A percentile compares a stretch with the other conserved stretches of the same genome.
phyloP scores from a whole-genome alignment of 2,888 invertebrate species.

The Eretmocerus hayati region DNA sequence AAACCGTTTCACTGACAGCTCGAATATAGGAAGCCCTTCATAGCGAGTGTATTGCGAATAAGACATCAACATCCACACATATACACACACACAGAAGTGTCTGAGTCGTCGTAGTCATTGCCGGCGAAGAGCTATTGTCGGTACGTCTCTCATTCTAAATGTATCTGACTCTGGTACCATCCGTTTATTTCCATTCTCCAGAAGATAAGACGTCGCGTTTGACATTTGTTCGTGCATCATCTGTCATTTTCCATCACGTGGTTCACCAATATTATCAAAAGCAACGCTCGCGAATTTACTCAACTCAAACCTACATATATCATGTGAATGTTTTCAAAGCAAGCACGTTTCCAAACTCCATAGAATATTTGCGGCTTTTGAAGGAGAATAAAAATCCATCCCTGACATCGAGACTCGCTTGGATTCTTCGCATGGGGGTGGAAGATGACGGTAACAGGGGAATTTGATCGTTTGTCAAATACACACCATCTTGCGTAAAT shows the following conservation, averaged over 20 bases:
- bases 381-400: constrained; percentile 11
- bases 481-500: constrained; percentile 40
- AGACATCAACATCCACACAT: too few relatives aligned
- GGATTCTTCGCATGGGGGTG: constrained; percentile 24
- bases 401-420: constrained; percentile 15
- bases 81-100: too few relatives aligned
- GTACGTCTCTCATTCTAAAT: too few relatives aligned
- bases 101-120: too few relatives aligned
- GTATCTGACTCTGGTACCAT: too few relatives aligned
- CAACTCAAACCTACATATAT: constrained; percentile 29
- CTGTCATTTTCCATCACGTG: constrained; percentile 40
- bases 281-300: constrained; percentile 28
- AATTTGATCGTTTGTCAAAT: constrained; percentile 46
- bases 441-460: constrained; percentile 26
- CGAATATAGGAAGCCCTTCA: too few relatives aligned
- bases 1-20: too few relatives aligned
- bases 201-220: constrained; percentile 34
- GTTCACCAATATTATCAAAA: constrained; percentile 34
- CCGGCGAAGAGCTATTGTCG: too few relatives aligned
- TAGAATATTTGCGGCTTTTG: constrained; percentile 20
- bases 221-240: constrained; percentile 39
- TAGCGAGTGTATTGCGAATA: too few relatives aligned
- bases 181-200: constrained; percentile 17
- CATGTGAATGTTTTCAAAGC: constrained; percentile 42
- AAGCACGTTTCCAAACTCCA: constrained; percentile 22